Evolutionary conservation across 2,888 invertebrate genomes (phyloP).

Genomic region (Andrena trimmerana): DNA sequence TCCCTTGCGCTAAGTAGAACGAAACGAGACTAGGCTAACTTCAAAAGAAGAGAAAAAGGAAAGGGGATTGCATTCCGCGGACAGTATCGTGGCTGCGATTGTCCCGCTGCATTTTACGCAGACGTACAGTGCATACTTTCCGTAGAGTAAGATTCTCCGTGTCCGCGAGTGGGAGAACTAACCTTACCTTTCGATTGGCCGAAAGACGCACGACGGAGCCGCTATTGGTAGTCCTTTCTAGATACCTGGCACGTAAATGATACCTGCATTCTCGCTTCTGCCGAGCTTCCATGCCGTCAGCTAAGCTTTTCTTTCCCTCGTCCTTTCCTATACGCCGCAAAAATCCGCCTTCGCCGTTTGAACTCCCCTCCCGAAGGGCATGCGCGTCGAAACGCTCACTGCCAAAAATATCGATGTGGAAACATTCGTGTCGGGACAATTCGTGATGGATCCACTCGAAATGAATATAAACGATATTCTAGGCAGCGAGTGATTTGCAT

Average conservation of each 20-base stretch:
- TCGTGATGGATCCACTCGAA: neutral
- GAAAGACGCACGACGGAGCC: conserved; percentile 59
- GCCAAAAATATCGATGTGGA: conserved; percentile 33
- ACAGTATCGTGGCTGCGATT: neutral
- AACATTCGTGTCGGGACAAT: conserved; percentile 16
- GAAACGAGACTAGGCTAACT: conserved; percentile 2
- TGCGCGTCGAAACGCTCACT: conserved; percentile 1
- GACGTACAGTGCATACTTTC: neutral
- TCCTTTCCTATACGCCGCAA: neutral
- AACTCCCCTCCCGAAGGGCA: neutral
- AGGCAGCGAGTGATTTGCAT: neutral
- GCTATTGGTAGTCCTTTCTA: conserved; percentile 60
- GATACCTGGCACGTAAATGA: conserved; percentile 48
- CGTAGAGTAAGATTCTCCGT: conserved; percentile 52
- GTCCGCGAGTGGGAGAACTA: conserved; percentile 48
- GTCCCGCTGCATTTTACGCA: conserved; percentile 3
- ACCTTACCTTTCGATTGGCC: conserved; percentile 55
- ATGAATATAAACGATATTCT: neutral
- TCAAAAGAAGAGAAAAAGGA: neutral
- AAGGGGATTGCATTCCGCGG: neutral
- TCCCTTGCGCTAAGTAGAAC: conserved; percentile 2
- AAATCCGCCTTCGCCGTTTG: neutral
- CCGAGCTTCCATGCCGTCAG: conserved; percentile 9
- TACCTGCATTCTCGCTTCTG: conserved; percentile 28
- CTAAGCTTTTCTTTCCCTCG: neutral